Evolutionary conservation across 2,888 invertebrate genomes (phyloP), one percentile per base, ranked within the genome.

Genomic region (Tricholauxania praeusta): DNA sequence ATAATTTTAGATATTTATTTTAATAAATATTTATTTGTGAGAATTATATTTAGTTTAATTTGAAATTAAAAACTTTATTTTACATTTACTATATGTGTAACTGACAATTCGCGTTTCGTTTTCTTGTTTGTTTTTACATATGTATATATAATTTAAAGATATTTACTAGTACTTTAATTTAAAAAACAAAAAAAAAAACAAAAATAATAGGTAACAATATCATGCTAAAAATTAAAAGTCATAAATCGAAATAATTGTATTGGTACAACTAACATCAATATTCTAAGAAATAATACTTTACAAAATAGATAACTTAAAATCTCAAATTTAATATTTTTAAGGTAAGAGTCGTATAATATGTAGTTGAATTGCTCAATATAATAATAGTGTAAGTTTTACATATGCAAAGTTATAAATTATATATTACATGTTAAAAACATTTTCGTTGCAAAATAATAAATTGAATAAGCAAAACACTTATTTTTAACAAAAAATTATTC

Each of bases 211-310:
- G 10, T 39, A 39, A 39, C 62, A 19, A 53, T 63, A 70, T 63
- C 70, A 70, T 52, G 63, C 62, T 63, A 63, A 70, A 39, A 60
- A 47, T 62, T 60, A 19, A 69, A 59, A 59, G 14, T 69, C 28
- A 68, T 57, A 60, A 32, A n/a, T 60, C n/a, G 14, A 28, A 15
- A 68, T 32, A 28, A 49, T 60, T 69, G 22, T 47, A 55, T 51
- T 52, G 51, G 62, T 62, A 62, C 62, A 70, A 62, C 70, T 65
- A 71, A 57, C 49, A 49, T 47, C 65, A 65, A 59, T 60, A 57
- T 70, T 65, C 63, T 72, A 72, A 49, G 67, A 68, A 63, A 74
- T 74, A 77, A 78, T 77, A 78, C 77, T 78, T 78, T 74, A 76
- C 73, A 78, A 70, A 60, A n/a, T n/a, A 60, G 51, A 70, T 51